Conservation (phyloP, 2,888 invertebrate species). For the Drosophila peninsularis region DNA sequence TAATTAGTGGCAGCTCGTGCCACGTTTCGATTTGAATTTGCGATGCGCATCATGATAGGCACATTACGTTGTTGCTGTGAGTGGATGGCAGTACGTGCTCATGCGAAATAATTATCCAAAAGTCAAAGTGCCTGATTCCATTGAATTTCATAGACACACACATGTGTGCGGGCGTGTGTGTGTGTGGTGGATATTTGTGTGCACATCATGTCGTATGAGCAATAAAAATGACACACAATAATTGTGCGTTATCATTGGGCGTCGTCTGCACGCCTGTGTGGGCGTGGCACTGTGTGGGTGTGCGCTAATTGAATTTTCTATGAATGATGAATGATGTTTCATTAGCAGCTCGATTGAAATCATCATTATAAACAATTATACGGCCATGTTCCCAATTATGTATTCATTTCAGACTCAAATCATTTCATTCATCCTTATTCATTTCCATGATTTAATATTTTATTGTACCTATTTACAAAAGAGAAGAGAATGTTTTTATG, state of each 20-base stretch:
- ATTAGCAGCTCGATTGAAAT: constrained; percentile 14
- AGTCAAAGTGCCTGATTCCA: constrained; percentile 63
- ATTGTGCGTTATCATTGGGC: constrained; percentile 41
- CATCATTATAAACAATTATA: constrained; percentile 8
- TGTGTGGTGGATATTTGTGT: constrained; percentile 40
- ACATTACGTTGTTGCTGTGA: constrained; percentile 17
- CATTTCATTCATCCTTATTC: background rate
- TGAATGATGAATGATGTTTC: constrained; percentile 28
- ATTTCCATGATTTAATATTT: no score
- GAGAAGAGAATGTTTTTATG: no score
- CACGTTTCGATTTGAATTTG: constrained; percentile 35
- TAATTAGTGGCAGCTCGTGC: constrained; percentile 33
- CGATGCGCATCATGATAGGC: constrained; percentile 30
- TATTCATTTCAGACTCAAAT: constrained; percentile 6
- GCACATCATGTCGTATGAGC: constrained; percentile 67
- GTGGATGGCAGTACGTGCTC: constrained; percentile 9
- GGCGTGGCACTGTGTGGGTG: constrained; percentile 2
- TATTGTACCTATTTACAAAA: no score
- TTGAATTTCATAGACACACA: constrained; percentile 24
- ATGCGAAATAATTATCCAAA: constrained; percentile 54
- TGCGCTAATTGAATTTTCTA: constrained; percentile 60
- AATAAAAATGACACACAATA: constrained; percentile 66
- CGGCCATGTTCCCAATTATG: constrained; percentile 4
- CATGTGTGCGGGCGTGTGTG: background rate
- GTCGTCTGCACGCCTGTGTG: background rate